Evolutionary conservation across 2,888 invertebrate genomes (phyloP).

Genomic region (Hedya salicella): DNA sequence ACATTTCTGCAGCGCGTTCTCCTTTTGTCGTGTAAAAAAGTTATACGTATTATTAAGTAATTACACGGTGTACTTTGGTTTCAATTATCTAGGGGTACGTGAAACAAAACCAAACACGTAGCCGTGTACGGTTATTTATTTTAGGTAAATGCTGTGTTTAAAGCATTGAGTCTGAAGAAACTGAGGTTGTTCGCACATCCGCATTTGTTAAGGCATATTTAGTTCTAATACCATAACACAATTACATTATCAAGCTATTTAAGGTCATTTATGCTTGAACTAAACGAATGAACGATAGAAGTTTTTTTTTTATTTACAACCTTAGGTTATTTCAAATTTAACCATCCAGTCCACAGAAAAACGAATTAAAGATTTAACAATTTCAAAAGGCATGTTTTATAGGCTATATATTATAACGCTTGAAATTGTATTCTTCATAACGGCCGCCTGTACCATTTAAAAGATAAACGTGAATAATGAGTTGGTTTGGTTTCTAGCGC

Average conservation of each 20-base stretch:
- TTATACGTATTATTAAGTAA: constrained; percentile 41
- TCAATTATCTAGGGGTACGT: constrained; percentile 20
- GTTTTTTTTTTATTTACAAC: not conserved
- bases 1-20: constrained; percentile 20
- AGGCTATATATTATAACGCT: not conserved
- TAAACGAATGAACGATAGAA: constrained; percentile 5
- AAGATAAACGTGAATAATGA: constrained; percentile 3
- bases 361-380: constrained; percentile 10
- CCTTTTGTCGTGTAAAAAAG: constrained; percentile 28
- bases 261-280: not conserved
- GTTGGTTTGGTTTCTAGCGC: constrained; percentile 25
- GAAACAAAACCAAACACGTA: constrained; percentile 29
- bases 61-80: constrained; percentile 34
- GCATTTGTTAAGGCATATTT: not conserved
- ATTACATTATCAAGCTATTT: not conserved
- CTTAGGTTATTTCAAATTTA: constrained; percentile 1
- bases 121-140: constrained; percentile 20
- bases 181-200: constrained; percentile 4
- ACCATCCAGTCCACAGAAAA: constrained; percentile 4
- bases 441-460: not conserved
- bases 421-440: not conserved
- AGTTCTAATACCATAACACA: not conserved
- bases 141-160: constrained; percentile 24
- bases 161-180: constrained; percentile 6
- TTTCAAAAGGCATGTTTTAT: constrained; percentile 6